Evolutionary conservation across 2,888 invertebrate genomes (phyloP).

Genomic region (Lordiphosa fenestrarum): DNA sequence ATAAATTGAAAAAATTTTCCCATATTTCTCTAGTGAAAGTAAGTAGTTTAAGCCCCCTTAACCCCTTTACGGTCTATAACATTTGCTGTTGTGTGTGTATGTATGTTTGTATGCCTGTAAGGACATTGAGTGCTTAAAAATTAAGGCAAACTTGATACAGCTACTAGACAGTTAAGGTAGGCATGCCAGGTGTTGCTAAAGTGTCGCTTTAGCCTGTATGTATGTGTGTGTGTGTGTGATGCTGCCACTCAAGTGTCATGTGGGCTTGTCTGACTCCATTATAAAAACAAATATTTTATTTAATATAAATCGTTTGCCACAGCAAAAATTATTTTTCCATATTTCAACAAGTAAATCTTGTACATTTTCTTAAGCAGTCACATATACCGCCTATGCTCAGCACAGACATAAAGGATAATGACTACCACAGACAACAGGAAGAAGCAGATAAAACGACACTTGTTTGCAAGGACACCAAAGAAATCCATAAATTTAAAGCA

Average conservation of each 20-base stretch:
- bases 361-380: too few species aligned
- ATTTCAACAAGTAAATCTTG: too few species aligned
- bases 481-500: slow-evolving; percentile 72
- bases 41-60: not conserved
- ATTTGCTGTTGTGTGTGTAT: slow-evolving; percentile 15
- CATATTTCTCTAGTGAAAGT: too few species aligned
- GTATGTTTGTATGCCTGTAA: slow-evolving; percentile 43
- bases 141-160: slow-evolving; percentile 70
- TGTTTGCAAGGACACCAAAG: slow-evolving; percentile 65
- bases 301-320: too few species aligned
- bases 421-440: slow-evolving; percentile 42
- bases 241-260: slow-evolving; percentile 62
- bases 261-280: slow-evolving; percentile 39
- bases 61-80: not conserved
- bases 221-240: slow-evolving; percentile 20
- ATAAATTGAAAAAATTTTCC: too few species aligned
- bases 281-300: slow-evolving; percentile 15
- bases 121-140: slow-evolving; percentile 75
- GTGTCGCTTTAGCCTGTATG: slow-evolving; percentile 38
- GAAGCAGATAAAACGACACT: slow-evolving; percentile 50
- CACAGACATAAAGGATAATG: slow-evolving; percentile 51
- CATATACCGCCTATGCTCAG: slow-evolving; percentile 33
- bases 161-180: slow-evolving; percentile 62
- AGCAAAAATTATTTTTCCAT: too few species aligned
- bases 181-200: slow-evolving; percentile 59